These are phyloP conservation scores for Calypte anna DNA, from an alignment of 2,113 vertebrate species.

Conservation along the genomic window DNA sequence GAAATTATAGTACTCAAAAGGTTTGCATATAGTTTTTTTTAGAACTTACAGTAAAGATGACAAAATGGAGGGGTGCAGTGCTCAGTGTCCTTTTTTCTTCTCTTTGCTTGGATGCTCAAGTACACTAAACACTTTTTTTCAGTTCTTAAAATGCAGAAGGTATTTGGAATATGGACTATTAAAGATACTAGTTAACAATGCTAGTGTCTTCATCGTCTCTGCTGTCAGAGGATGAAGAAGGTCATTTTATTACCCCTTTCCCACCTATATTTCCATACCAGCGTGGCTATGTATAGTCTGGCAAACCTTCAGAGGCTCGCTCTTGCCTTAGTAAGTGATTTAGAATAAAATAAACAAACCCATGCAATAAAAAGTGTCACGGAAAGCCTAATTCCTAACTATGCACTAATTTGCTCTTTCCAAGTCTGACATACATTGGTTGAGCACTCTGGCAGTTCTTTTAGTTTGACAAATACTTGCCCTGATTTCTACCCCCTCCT, in stretches of 20 bases:
- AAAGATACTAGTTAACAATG: neutral
- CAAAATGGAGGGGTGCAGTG: neutral
- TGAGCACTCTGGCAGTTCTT: neutral
- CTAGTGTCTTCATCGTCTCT: neutral
- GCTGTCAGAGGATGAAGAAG: neutral
- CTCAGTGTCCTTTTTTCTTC: neutral
- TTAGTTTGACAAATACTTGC: neutral
- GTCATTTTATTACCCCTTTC: neutral
- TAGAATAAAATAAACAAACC: neutral
- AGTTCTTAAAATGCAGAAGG: neutral
- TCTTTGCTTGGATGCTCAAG: neutral
- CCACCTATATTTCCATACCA: neutral
- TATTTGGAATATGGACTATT: neutral
- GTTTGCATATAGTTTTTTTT: neutral
- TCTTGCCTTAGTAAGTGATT: neutral
- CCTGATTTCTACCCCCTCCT: fast-evolving
- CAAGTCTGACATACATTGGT: fast-evolving
- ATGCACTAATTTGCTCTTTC: neutral
- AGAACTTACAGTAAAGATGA: neutral
- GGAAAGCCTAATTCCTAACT: neutral
- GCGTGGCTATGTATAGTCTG: neutral
- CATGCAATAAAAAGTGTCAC: neutral
- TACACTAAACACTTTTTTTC: neutral
- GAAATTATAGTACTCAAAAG: neutral
- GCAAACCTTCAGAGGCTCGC: neutral